Conservation (phyloP, 2,888 invertebrate species). For the Ceriagrion tenellum region DNA sequence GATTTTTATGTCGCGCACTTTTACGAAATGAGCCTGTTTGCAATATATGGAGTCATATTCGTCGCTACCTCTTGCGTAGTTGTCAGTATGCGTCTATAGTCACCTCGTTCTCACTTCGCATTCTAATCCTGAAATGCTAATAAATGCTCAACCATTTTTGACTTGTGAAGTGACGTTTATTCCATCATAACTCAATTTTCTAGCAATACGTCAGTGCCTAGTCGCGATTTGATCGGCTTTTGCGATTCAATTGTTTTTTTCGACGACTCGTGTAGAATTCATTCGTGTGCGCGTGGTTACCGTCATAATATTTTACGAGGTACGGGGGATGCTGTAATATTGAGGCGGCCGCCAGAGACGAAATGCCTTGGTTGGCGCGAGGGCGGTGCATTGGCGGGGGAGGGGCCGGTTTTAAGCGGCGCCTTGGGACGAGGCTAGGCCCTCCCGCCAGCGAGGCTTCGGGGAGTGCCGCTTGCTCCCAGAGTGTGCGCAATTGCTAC, state of each 20-base stretch:
- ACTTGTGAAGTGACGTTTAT: not conserved
- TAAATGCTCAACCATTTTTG: slow-evolving; percentile 22
- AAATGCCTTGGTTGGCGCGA: not conserved
- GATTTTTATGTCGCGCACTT: not conserved
- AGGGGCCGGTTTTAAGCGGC: slow-evolving; percentile 34
- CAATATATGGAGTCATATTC: not conserved
- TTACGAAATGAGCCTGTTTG: not conserved
- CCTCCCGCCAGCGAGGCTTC: not conserved
- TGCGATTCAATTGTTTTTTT: not conserved
- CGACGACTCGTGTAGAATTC: not conserved
- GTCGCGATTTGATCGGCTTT: not conserved
- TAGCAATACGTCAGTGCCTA: not conserved
- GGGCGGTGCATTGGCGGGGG: not conserved
- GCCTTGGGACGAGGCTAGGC: slow-evolving; percentile 53
- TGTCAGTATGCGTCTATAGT: not conserved
- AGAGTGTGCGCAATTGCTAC: not conserved
- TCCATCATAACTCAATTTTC: not conserved
- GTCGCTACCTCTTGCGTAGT: not conserved
- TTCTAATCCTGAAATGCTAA: not conserved
- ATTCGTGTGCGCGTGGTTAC: not conserved
- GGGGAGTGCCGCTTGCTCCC: slow-evolving; percentile 40
- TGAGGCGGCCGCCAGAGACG: not conserved
- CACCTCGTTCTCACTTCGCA: not conserved
- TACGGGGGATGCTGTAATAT: not conserved
- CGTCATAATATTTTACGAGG: slow-evolving; percentile 19